Evolutionary conservation across 1,140 invertebrate species (phyloP).

Genomic region (Hypsibius dujardini): DNA sequence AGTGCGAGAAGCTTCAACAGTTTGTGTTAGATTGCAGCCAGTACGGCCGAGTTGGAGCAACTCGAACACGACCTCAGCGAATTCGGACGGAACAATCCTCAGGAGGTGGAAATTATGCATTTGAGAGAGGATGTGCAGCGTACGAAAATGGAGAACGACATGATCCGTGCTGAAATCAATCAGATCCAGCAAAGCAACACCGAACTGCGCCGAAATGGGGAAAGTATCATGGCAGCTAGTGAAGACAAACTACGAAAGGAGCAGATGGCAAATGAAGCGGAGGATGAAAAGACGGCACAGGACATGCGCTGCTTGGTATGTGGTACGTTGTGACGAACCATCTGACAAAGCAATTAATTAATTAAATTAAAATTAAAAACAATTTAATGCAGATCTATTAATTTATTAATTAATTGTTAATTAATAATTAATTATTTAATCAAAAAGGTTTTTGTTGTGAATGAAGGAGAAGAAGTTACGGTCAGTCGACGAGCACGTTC

Average conservation of each 20-base stretch:
- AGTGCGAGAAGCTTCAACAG: too few species aligned
- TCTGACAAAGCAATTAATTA: too few species aligned
- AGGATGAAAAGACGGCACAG: neutral
- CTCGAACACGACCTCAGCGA: neutral
- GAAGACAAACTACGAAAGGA: neutral
- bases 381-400: too few species aligned
- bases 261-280: neutral
- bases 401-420: too few species aligned
- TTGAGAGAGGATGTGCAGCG: neutral
- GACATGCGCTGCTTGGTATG: neutral
- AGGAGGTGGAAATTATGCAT: neutral
- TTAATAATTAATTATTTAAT: neutral
- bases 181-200: neutral
- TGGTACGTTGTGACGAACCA: neutral
- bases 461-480: neutral
- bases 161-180: neutral
- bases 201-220: neutral
- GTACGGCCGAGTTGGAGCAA: neutral
- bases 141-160: neutral
- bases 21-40: too few species aligned
- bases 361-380: too few species aligned
- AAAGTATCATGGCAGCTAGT: neutral
- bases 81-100: neutral
- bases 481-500: neutral
- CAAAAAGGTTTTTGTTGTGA: neutral